Base-by-base conservation (phyloP, 2,797 vertebrate genomes). In the Scolopax rusticola region DNA sequence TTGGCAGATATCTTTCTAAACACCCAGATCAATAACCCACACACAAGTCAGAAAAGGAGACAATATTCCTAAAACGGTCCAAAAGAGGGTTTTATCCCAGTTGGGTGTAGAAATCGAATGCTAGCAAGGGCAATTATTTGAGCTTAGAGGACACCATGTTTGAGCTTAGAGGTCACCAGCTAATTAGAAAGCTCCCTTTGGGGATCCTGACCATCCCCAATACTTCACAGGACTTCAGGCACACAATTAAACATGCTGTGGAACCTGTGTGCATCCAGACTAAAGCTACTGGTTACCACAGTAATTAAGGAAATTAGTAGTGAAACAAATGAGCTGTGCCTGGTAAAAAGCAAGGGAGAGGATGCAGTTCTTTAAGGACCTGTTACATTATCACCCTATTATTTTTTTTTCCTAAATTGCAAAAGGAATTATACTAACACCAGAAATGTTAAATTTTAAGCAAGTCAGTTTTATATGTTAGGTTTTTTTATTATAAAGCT, bases 251-350 rank as follows among this genome's bases (percentile, higher is more conserved):
- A 87, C 3, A 4, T 33, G 45, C 63, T 73, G 61, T 78, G 63
- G 53, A 86, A 84, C 14, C 73, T 36, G 19, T 2, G 3, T 45
- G 17, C 33, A 76, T 51, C 54, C 73, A 95, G 65, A 91, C 73
- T 74, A 91, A 90, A 93, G 77, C 75, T 67, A 59, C 40, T 48
- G 54, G 21, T 84, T 82, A 91, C 63, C 77, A 73, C 51, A 84
- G 30, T 45, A 95, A 84, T 94, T 95, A 94, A 51, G 41, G 74
- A 79, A 89, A 95, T 92, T 54, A 92, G 16, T 33, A 81, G 25
- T 12, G 19, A 76, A 93, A 84, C 47, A 90, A 89, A 67, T 36
- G 15, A 94, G 17, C 6, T 48, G 20, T 48, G 24, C 43, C 81
- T 82, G 19, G 59, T 78, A 69, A 63, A 95, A 7, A 90, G 41